A percentile compares a stretch with the other conserved stretches of the same genome.
Evolutionary conservation across 2,888 invertebrate genomes (phyloP).

Genomic region (Drosophila cracens): DNA sequence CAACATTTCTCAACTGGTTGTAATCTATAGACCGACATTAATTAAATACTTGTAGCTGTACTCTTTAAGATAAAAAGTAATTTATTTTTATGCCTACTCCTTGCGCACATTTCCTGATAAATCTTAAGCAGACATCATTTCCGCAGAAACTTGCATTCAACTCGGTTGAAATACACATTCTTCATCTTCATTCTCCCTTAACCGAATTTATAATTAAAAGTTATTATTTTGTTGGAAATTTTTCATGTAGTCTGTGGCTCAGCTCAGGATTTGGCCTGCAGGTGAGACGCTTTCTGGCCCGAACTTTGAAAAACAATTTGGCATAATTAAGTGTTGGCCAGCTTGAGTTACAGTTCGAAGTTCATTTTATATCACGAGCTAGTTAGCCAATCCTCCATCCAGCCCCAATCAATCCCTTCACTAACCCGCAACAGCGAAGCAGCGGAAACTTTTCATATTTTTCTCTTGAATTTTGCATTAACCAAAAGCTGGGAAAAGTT

Average conservation of each 20-base stretch:
- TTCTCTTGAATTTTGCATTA: conserved; percentile 50
- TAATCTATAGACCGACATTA: background rate
- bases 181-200: background rate
- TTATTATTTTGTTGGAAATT: conserved; percentile 30
- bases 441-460: conserved; percentile 49
- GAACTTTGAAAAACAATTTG: conserved; percentile 46
- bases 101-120: background rate
- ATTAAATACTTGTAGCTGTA: background rate
- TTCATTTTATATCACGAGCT: conserved; percentile 18
- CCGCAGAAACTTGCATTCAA: background rate
- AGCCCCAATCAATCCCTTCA: background rate
- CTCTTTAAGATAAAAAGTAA: background rate
- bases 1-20: background rate
- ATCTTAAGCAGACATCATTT: background rate
- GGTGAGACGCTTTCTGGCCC: conserved; percentile 17
- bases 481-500: conserved; percentile 38
- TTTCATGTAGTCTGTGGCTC: conserved; percentile 12
- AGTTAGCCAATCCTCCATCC: background rate
- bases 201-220: conserved; percentile 39
- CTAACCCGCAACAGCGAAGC: background rate
- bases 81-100: background rate
- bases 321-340: conserved; percentile 58
- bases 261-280: conserved; percentile 29
- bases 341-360: conserved; percentile 39
- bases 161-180: background rate